phyloP scores from a whole-genome alignment of 2,888 invertebrate species.

The Epiblema foenella region DNA sequence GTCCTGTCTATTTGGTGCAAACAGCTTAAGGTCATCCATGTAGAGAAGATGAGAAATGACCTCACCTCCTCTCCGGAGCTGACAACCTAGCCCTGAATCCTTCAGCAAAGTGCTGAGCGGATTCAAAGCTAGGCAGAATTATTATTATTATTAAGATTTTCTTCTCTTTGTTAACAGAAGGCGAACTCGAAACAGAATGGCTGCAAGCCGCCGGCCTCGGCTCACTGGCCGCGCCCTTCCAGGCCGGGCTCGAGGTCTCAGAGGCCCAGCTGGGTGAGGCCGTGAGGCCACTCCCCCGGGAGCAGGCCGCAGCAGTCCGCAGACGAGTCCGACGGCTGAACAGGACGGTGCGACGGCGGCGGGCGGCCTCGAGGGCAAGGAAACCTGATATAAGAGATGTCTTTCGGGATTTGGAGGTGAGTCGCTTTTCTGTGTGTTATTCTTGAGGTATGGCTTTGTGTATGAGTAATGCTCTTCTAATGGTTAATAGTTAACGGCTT shows the following conservation, averaged over 20 bases:
- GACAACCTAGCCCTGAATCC: too few species aligned
- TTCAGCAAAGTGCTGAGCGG: too few species aligned
- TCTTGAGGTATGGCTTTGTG: too few species aligned
- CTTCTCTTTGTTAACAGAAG: constrained; percentile 81
- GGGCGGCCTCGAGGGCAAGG: constrained; percentile 83
- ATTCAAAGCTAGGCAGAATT: too few species aligned
- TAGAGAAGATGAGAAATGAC: too few species aligned
- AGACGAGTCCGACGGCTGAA: constrained; percentile 90
- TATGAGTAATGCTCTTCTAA: too few species aligned
- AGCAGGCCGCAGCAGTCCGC: constrained; percentile 91
- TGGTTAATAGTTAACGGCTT: too few species aligned
- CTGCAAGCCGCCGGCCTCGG: constrained; percentile 89
- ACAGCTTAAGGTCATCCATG: too few species aligned
- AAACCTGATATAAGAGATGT: constrained; percentile 94
- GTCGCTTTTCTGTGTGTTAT: too few species aligned
- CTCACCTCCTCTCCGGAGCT: too few species aligned
- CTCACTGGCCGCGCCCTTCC: constrained; percentile 88
- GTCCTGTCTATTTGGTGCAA: too few species aligned
- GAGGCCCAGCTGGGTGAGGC: constrained; percentile 87
- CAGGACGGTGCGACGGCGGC: constrained; percentile 88
- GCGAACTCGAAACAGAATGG: constrained; percentile 91
- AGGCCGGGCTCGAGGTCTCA: constrained; percentile 87
- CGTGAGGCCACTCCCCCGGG: constrained; percentile 86
- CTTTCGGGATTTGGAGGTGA: constrained; percentile 92
- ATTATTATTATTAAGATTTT: too few species aligned